Conservation (phyloP, 1,140 invertebrate species). For the Xylocopa sonorina region DNA sequence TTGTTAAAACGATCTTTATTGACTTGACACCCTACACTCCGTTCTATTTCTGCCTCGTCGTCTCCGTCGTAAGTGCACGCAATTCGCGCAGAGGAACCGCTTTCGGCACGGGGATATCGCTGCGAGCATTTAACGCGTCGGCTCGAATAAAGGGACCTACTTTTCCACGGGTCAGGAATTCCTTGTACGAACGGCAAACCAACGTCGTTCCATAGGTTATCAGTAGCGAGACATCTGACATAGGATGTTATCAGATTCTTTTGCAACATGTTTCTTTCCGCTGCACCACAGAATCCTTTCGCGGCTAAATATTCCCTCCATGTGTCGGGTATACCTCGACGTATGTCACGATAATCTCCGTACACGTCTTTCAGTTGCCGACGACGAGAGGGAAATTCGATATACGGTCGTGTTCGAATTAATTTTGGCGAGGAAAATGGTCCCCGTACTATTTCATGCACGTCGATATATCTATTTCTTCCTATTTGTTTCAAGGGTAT, state of each 20-base stretch:
- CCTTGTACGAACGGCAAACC: conserved; percentile 51
- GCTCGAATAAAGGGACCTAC: not conserved
- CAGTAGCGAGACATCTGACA: conserved; percentile 33
- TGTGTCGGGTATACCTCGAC: conserved; percentile 52
- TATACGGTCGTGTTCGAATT: conserved; percentile 13
- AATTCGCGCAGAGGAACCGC: not conserved
- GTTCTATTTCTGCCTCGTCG: conserved; percentile 35
- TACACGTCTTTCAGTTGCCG: not conserved
- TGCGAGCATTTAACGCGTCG: not conserved
- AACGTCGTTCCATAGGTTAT: conserved; percentile 44
- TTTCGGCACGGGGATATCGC: not conserved
- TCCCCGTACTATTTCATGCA: conserved; percentile 46
- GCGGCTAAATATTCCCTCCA: conserved; percentile 49
- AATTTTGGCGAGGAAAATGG: conserved; percentile 52
- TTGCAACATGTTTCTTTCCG: not conserved
- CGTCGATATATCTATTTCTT: not conserved
- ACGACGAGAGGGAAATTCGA: not conserved
- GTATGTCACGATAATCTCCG: no score
- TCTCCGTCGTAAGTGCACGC: conserved; percentile 20
- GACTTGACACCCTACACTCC: not conserved
- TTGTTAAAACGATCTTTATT: not conserved
- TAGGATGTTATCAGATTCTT: conserved; percentile 29
- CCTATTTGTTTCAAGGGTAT: not conserved
- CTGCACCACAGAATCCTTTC: conserved; percentile 14
- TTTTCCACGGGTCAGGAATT: conserved; percentile 59